Evolutionary conservation across 2,888 invertebrate genomes (phyloP).

Genomic region (Eupithecia vulgata): DNA sequence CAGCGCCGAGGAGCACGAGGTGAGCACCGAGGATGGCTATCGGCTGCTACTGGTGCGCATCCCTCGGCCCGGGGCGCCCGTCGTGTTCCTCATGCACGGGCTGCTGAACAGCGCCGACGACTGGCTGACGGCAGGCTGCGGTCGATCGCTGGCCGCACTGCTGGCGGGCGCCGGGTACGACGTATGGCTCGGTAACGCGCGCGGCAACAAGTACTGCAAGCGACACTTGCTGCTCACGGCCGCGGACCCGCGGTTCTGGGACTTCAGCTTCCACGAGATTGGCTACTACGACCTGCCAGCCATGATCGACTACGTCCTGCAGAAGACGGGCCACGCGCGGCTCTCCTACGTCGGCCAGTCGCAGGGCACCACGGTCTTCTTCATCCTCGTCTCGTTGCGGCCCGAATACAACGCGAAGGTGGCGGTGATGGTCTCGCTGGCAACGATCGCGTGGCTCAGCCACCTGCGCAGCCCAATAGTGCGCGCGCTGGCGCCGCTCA

Average conservation of each 20-base stretch:
- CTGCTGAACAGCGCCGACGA: constrained; percentile 87
- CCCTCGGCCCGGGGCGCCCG: constrained; percentile 44
- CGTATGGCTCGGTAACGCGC: constrained; percentile 90
- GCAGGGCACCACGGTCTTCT: constrained; percentile 86
- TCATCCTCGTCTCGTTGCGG: constrained; percentile 82
- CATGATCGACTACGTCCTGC: constrained; percentile 86
- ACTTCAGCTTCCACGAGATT: constrained; percentile 90
- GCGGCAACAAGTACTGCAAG: constrained; percentile 87
- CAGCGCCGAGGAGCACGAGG: constrained; percentile 37
- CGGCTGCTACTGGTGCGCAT: constrained; percentile 43
- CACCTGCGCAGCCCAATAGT: constrained; percentile 60
- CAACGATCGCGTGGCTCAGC: constrained; percentile 84
- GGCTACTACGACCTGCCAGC: constrained; percentile 89
- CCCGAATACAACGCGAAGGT: constrained; percentile 86
- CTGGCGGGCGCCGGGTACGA: constrained; percentile 85
- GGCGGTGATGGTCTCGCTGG: constrained; percentile 82
- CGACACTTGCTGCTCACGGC: constrained; percentile 67
- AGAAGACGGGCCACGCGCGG: constrained; percentile 75
- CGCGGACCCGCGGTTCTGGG: constrained; percentile 75
- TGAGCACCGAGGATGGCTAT: constrained; percentile 50
- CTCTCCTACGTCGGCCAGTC: constrained; percentile 90
- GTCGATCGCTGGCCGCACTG: constrained; percentile 81
- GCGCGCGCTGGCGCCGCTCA: neutral
- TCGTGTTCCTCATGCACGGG: constrained; percentile 89
- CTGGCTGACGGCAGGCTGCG: constrained; percentile 86